phyloP scores from a whole-genome alignment of 2,797 vertebrate species.

The Cottoperca gobio region DNA sequence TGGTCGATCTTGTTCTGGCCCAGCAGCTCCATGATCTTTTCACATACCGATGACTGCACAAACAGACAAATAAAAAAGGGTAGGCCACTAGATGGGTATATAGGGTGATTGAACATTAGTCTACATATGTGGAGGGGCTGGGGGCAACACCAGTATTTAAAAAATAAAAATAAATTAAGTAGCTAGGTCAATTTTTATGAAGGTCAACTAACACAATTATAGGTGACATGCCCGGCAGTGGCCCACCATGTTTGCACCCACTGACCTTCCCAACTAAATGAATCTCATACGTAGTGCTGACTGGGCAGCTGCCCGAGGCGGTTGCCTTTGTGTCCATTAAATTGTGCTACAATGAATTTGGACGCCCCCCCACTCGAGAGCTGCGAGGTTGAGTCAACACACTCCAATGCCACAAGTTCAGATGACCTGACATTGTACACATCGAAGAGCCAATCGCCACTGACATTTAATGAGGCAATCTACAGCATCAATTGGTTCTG shows the following conservation, averaged over 20 bases:
- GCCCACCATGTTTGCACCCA: constrained; percentile 39
- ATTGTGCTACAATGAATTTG: constrained; percentile 55
- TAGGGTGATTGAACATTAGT: not conserved
- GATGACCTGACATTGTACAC: not conserved
- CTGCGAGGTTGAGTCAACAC: constrained; percentile 12
- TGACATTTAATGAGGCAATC: not conserved
- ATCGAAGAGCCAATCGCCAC: not conserved
- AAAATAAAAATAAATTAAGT: not conserved
- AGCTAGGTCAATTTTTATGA: not conserved
- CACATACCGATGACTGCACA: constrained; percentile 93
- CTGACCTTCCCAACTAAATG: constrained; percentile 57
- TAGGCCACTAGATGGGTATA: not conserved
- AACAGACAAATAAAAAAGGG: not conserved
- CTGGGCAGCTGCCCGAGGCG: constrained; percentile 37
- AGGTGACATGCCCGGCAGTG: constrained; percentile 1
- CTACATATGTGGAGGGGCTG: too few species aligned
- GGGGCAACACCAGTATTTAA: not conserved
- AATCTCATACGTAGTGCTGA: constrained; percentile 72
- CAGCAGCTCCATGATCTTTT: constrained; percentile 96
- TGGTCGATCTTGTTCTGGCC: constrained; percentile 97
- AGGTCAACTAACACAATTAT: constrained; percentile 7
- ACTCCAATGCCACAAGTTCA: constrained; percentile 7
- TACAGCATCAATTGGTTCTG: too few species aligned
- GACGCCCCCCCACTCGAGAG: constrained; percentile 13
- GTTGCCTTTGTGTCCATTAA: constrained; percentile 66